phyloP scores from a whole-genome alignment of 2,113 vertebrate species.

The Ailurus styani region DNA sequence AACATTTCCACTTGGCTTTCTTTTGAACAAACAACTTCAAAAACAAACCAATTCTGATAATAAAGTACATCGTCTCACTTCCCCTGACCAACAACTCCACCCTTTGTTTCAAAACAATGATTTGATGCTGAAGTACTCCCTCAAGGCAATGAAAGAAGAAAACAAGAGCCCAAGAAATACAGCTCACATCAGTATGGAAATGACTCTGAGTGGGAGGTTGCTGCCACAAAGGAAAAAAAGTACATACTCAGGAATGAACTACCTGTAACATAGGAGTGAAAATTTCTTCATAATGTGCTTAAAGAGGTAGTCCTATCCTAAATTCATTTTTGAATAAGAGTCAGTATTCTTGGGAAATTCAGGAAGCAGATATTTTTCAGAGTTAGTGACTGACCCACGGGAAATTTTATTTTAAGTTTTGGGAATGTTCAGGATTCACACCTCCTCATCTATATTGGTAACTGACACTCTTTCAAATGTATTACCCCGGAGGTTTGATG shows the following conservation, averaged over 20 bases:
- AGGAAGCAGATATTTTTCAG: not conserved
- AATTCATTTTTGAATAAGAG: not conserved
- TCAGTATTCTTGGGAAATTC: not conserved
- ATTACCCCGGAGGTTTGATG: not conserved
- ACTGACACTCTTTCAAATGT: not conserved
- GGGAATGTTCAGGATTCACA: not conserved
- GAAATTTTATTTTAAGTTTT: conserved; percentile 19
- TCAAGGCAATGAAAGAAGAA: not conserved
- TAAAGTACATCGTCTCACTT: not conserved
- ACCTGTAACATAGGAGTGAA: not conserved
- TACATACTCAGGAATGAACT: not conserved
- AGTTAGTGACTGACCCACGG: not conserved
- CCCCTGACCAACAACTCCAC: not conserved
- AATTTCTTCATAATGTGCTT: not conserved
- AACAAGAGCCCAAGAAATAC: not conserved
- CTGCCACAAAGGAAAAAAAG: not conserved
- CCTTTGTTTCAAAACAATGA: conserved; percentile 32
- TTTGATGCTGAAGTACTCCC: not conserved
- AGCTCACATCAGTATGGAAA: not conserved
- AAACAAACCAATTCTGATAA: conserved; percentile 16
- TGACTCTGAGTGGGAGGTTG: not conserved
- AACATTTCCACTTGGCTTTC: not conserved
- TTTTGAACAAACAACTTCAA: conserved; percentile 12
- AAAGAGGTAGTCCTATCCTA: not conserved
- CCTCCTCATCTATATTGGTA: not conserved